Conservation (phyloP, 2,888 invertebrate genomes). For the Sphaeridia pumilis region DNA sequence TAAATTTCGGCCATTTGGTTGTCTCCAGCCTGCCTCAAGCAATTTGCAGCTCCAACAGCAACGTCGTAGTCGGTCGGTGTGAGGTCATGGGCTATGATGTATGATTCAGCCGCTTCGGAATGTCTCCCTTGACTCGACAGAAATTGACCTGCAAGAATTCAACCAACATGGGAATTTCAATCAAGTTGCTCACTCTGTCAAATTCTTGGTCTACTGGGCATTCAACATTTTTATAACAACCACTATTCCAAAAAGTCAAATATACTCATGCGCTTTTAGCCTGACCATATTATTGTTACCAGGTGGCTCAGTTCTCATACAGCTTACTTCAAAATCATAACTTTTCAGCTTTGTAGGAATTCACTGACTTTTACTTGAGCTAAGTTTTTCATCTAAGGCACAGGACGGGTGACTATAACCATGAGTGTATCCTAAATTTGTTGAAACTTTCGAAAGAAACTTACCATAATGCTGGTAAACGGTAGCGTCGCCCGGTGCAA, state of each 20-base stretch:
- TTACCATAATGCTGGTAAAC: slow-evolving; percentile 84
- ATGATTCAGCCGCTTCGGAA: slow-evolving; percentile 68
- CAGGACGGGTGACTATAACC: no score
- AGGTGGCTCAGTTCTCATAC: slow-evolving; percentile 3
- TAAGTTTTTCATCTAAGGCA: no score
- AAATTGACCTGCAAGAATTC: slow-evolving; percentile 61
- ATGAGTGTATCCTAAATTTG: no score
- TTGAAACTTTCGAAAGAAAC: background rate
- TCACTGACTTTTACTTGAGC: no score
- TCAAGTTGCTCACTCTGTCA: no score
- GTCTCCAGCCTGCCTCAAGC: slow-evolving; percentile 66
- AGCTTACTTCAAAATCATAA: no score
- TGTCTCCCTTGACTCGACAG: slow-evolving; percentile 65
- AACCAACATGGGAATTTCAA: no score
- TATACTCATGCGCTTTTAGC: background rate
- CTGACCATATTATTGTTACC: no score
- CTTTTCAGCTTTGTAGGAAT: no score
- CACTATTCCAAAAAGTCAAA: background rate
- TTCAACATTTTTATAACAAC: no score
- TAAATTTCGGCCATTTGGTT: slow-evolving; percentile 73
- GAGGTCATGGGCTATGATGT: slow-evolving; percentile 64
- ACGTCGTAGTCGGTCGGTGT: slow-evolving; percentile 69
- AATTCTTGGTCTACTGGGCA: no score
- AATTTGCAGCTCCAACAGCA: slow-evolving; percentile 77
- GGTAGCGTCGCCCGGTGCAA: slow-evolving; percentile 71